Conservation (phyloP, 2,888 invertebrate genomes). For the Rhaphigaster nebulosa region DNA sequence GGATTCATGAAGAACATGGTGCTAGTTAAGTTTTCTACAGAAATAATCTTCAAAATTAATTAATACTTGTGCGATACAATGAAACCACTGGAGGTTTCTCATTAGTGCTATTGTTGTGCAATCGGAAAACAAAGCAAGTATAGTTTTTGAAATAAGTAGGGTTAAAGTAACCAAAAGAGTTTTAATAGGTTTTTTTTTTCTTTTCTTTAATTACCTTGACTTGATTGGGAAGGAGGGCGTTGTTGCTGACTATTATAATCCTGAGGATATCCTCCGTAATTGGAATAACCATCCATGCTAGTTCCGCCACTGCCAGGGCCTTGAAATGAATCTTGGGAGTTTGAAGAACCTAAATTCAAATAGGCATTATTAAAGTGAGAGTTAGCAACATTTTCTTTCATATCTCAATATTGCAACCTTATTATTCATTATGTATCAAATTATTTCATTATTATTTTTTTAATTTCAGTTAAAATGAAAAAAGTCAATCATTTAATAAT, state of each 20-base stretch:
- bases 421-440: neutral
- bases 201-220: conserved; percentile 64
- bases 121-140: neutral
- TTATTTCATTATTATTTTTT: neutral
- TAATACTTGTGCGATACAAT: neutral
- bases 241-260: conserved; percentile 82
- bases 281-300: conserved; percentile 84
- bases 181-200: neutral
- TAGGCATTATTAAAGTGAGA: neutral
- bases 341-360: conserved; percentile 79
- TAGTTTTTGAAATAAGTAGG: conserved; percentile 16
- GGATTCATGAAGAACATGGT: neutral
- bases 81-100: conserved; percentile 2
- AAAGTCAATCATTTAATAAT: too few species aligned
- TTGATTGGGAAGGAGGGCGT: conserved; percentile 79
- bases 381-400: neutral
- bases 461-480: too few species aligned
- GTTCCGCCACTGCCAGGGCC: conserved; percentile 79
- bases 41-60: neutral
- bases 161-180: neutral
- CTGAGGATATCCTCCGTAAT: conserved; percentile 74
- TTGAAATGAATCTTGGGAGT: conserved; percentile 92
- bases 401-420: neutral
- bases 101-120: conserved; percentile 22
- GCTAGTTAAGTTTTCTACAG: neutral